Base-by-base conservation (phyloP, 2,888 invertebrate genomes). In the Graphium colonna region DNA sequence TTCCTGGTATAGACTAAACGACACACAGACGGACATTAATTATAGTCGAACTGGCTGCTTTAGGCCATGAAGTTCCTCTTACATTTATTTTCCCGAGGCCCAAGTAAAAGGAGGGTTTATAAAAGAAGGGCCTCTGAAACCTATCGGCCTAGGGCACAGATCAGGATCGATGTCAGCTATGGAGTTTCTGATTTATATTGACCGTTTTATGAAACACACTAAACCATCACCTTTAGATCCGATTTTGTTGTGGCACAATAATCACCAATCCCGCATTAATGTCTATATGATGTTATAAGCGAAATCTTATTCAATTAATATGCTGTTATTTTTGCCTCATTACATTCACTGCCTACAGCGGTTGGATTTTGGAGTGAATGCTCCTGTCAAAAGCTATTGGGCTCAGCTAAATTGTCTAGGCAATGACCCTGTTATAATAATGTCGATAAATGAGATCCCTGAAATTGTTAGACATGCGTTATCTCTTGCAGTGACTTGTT, bases 41-140 rank as follows among this genome's bases (percentile, higher is more conserved):
- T n/a, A n/a, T n/a, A n/a, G n/a, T n/a, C n/a, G n/a, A n/a, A n/a
- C n/a, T n/a, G n/a, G n/a, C n/a, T n/a, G n/a, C n/a, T n/a, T n/a
- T n/a, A n/a, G n/a, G n/a, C n/a, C n/a, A n/a, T n/a, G n/a, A n/a
- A n/a, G n/a, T 36, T 12, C 36, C 36, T 2, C 63, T 60, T 8
- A 62, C 68, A 64, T 69, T 75, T 55, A 55, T 73, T 3, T 71
- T 74, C 52, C 68, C 67, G 10, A 50, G 65, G 2, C 39, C 60
- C 3, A 64, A 60, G 51, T 72, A 56, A 48, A 62, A 59, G 43
- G 59, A 57, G 31, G 51, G 3, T 63, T 68, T 36, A 33, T 58
- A 43, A 21, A 49, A 8, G 58, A 60, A 57, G 65, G 68, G 5
- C 70, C 67, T 16, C 53, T 60, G 42, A 67, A 58, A 8, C 62